These are phyloP conservation scores for Polydrusus pterygomalis DNA, from an alignment of 2,888 invertebrate species.

Conservation along the genomic window DNA sequence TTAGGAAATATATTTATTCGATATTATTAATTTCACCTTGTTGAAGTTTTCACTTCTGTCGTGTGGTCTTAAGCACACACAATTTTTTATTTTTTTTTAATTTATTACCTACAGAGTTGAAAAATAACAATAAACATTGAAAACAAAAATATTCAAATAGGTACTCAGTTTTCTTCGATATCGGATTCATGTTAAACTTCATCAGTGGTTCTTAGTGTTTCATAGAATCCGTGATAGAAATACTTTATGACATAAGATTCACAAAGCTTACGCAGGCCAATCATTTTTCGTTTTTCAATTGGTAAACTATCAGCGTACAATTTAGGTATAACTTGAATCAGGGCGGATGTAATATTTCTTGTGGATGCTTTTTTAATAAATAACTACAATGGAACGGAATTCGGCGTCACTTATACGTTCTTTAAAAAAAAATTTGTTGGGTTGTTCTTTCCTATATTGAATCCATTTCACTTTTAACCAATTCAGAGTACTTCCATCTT, in stretches of 20 bases:
- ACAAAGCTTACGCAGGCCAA: slow-evolving; percentile 21
- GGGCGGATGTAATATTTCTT: slow-evolving; percentile 13
- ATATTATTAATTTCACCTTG: too few relatives aligned
- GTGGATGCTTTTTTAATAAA: slow-evolving; percentile 26
- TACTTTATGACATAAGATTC: background rate
- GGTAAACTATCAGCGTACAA: slow-evolving; percentile 12
- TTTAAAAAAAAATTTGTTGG: slow-evolving; percentile 49
- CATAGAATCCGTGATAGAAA: slow-evolving; percentile 16
- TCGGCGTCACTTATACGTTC: slow-evolving; percentile 42
- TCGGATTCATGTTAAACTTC: slow-evolving; percentile 14
- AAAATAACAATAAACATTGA: slow-evolving; percentile 4
- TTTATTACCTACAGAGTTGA: background rate
- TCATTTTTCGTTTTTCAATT: slow-evolving; percentile 23
- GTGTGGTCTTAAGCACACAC: too few relatives aligned
- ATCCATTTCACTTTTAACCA: slow-evolving; percentile 48
- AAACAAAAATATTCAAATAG: slow-evolving; percentile 7
- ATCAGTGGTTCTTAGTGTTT: slow-evolving; percentile 9
- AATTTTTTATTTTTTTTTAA: too few relatives aligned
- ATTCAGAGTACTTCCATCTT: slow-evolving; percentile 31
- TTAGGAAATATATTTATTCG: too few relatives aligned
- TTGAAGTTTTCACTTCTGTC: too few relatives aligned
- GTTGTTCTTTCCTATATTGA: slow-evolving; percentile 52
- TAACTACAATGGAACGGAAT: slow-evolving; percentile 34
- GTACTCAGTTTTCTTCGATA: slow-evolving; percentile 9
- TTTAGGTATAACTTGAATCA: slow-evolving; percentile 25